Conservation (phyloP, 2,113 vertebrate species). For the zebrafish (Danio rerio) region DNA sequence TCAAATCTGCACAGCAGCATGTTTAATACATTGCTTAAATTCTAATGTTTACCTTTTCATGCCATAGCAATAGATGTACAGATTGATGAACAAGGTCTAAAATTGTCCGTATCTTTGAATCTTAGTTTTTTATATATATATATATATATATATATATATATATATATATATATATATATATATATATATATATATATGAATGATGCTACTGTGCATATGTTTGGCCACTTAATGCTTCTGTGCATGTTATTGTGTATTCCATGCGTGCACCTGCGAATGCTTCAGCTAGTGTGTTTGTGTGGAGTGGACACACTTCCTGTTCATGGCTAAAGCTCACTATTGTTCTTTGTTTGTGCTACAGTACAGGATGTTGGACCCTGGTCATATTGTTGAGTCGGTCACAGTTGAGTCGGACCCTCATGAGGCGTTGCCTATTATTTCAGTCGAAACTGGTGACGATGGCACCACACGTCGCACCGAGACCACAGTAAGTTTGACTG, state of each 20-base stretch:
- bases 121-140: background rate
- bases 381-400: slow-evolving; percentile 86
- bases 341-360: slow-evolving; percentile 58
- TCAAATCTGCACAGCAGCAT: no score
- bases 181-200: no score
- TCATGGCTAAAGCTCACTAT: slow-evolving; percentile 29
- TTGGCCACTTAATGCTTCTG: background rate
- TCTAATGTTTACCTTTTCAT: no score
- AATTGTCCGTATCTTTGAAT: background rate
- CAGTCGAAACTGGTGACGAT: slow-evolving; percentile 87
- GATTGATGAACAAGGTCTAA: background rate
- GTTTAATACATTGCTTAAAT: no score
- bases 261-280: background rate
- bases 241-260: no score
- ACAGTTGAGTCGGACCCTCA: slow-evolving; percentile 88
- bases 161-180: no score
- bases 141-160: no score
- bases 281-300: slow-evolving; percentile 27
- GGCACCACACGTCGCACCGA: slow-evolving; percentile 91
- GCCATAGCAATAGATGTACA: no score
- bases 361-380: slow-evolving; percentile 92
- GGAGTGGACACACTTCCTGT: slow-evolving; percentile 16
- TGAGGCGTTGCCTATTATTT: slow-evolving; percentile 81
- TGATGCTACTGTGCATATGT: background rate
- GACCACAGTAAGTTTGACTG: slow-evolving; percentile 81